These are phyloP conservation scores for Lycodopsis pacificus DNA, from an alignment of 2,797 vertebrate species.

Conservation along the genomic window DNA sequence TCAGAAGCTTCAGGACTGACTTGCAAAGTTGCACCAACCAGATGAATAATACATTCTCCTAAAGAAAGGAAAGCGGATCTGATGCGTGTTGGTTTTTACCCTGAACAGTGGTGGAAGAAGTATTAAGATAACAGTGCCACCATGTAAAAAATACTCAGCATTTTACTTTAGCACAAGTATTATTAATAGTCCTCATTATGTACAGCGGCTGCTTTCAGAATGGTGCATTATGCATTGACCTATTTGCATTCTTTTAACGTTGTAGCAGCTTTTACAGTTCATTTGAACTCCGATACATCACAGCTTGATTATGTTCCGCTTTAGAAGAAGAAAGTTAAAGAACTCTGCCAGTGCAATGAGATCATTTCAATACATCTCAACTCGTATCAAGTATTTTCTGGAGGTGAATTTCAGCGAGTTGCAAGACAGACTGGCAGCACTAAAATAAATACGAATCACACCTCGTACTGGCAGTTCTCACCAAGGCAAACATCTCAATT, in stretches of 20 bases:
- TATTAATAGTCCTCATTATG: neutral
- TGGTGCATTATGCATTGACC: neutral
- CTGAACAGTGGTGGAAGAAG: neutral
- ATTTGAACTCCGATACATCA: neutral
- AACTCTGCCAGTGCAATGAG: neutral
- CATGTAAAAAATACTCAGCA: neutral
- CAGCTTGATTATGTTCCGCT: neutral
- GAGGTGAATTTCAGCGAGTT: neutral
- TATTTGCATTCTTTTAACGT: neutral
- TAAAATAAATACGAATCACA: neutral
- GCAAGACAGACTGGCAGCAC: neutral
- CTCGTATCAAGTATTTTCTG: neutral
- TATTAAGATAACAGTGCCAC: neutral
- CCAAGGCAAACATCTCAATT: neutral
- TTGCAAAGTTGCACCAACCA: conserved; percentile 38
- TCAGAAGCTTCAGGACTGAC: conserved; percentile 41
- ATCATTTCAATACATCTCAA: neutral
- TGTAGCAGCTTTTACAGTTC: neutral
- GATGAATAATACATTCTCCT: conserved; percentile 22
- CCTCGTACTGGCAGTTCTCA: neutral
- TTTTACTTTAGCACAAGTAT: too few species aligned
- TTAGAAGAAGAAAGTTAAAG: neutral
- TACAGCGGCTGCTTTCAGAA: neutral
- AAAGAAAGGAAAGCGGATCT: conserved; percentile 18
- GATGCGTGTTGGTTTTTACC: conserved; percentile 11